These are phyloP conservation scores for Arremon brunneinucha DNA, from an alignment of 2,797 vertebrate genomes.

Conservation along the genomic window DNA sequence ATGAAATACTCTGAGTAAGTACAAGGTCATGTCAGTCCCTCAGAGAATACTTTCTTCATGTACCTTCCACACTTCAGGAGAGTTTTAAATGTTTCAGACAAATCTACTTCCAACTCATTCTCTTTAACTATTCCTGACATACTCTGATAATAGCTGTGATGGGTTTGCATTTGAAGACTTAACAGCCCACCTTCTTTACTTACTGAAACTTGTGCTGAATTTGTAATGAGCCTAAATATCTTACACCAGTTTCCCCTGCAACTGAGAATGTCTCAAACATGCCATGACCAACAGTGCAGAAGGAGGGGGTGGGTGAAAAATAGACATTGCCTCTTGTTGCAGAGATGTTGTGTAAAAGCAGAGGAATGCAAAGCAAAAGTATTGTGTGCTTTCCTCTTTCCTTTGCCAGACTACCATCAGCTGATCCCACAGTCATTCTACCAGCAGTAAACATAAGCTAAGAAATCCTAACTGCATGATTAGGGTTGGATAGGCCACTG, in stretches of 20 bases:
- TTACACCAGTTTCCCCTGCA: neutral
- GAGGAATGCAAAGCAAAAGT: neutral
- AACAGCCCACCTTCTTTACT: neutral
- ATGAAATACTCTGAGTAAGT: conserved; percentile 3
- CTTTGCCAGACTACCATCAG: neutral
- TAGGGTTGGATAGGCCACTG: neutral
- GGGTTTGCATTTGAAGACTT: neutral
- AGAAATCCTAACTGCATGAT: neutral
- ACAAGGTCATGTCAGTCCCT: neutral
- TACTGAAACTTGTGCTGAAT: neutral
- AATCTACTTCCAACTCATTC: conserved; percentile 6
- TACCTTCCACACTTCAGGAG: neutral
- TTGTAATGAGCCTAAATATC: neutral
- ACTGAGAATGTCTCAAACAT: fast-evolving
- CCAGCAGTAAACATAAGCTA: neutral
- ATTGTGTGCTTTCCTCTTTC: neutral
- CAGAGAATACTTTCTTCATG: neutral
- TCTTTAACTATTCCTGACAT: neutral
- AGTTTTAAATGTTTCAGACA: conserved; percentile 14
- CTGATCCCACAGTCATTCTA: neutral
- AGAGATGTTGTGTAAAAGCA: neutral
- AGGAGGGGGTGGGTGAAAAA: neutral
- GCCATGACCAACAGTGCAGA: neutral
- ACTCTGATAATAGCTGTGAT: neutral
- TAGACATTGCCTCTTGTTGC: neutral